Base-by-base conservation (phyloP, 2,113 vertebrate species). In the Pampusana beccarii region DNA sequence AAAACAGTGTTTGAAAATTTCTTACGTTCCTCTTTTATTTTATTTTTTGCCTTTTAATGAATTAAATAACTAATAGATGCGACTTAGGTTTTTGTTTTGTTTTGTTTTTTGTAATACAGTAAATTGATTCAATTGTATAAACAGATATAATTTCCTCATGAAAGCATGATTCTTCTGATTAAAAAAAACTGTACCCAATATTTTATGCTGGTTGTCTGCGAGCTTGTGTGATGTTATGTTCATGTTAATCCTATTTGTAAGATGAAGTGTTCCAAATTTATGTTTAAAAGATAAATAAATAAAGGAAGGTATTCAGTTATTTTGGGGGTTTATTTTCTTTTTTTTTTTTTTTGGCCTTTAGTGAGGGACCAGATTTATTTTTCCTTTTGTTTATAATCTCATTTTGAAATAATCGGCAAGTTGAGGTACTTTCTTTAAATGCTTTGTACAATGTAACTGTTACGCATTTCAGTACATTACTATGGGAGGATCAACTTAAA, bases 391-490 rank as follows among this genome's bases (percentile, higher is more conserved):
- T 99, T 99, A 98, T 99, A 99, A 99, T 99, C 98, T 98, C 98
- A 98, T 99, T 99, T 99, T 98, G 98, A 98, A 99, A 98, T 99
- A 99, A 99, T 99, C 98, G 93, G 99, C 98, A 98, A 99, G 98
- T 99, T 98, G 98, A 99, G 99, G 99, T 99, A 99, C 99, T 99
- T 99, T 99, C 98, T 99, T 99, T 99, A 99, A 99, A 99, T 99
- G 99, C 99, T 99, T 99, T 99, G 98, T 99, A 99, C 98, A 98
- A 99, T 99, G 99, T 99, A 99, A 99, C 99, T 99, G 99, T 99
- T 99, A 99, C 98, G 99, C 99, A 99, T 99, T 99, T 99, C 98
- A 99, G 98, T 99, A 99, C 99, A 98, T 99, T 99, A 99, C 98
- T 99, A 99, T 99, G 99, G 98, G 99, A 99, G 98, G 99, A 99